Base-by-base conservation (phyloP, 2,888 invertebrate species). In the Lissocephala sabroskyi region DNA sequence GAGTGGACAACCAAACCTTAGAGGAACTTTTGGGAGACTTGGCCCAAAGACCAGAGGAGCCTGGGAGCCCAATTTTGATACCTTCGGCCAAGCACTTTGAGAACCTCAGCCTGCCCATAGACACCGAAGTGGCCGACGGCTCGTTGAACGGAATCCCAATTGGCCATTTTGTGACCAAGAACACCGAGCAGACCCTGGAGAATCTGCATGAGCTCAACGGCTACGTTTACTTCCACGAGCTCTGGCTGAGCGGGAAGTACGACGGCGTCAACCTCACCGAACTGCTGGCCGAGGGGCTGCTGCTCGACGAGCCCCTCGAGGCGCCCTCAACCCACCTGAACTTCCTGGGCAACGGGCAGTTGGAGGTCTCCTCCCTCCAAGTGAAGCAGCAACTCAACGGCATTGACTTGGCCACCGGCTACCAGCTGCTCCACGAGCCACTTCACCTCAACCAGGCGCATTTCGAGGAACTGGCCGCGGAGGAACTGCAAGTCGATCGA, bases 21-120 rank as follows among this genome's bases (percentile, higher is more conserved):
- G 67, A 80, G n/a, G 46, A 68, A 3, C 32, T 81, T 11, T 73
- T 89, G 0, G 71, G 81, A 0, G 86, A 89, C 70, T 62, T 89
- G 3, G 73, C 88, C 2, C 85, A 86, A 48, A 84, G 82, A 43
- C 77, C 84, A 3, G 81, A 83, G 2, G 51, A 81, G 29, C 55
- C 75, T 1, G 84, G 85, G 1, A 51, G 82, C 5, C 61, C 78
- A 26, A 45, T 76, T 6, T 65, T 82, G 0, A 85, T 89, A 46
- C 80, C 76, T 3, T 85, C 87, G 0, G 53, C 61, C 0, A 89
- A 89, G 78, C 75, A 62, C 0, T 87, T 89, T 49, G 63, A 80
- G 14, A 76, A 83, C 0, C 71, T 88, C 0, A 63, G 62, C 5
- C 76, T 86, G 39, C 70, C 79, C 2, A 71, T 82, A 4, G 83